Conservation (phyloP, 1,140 invertebrate genomes). For the Leptinotarsa lineolata region DNA sequence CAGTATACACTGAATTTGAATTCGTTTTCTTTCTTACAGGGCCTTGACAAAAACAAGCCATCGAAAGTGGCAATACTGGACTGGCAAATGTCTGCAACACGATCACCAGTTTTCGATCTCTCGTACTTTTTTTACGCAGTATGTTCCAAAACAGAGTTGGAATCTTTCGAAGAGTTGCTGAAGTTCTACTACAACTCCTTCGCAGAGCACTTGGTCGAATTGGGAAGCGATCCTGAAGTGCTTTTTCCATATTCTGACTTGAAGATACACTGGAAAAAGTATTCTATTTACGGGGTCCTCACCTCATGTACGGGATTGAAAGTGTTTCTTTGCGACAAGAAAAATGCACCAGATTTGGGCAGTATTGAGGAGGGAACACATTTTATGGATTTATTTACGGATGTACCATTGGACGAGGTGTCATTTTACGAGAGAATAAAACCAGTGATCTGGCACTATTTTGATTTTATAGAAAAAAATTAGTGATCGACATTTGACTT, state of each 20-base stretch:
- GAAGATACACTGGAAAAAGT: slow-evolving; percentile 51
- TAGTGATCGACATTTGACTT: too few species aligned
- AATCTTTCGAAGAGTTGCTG: slow-evolving; percentile 57
- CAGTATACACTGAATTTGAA: not conserved
- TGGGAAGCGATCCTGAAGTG: slow-evolving; percentile 54
- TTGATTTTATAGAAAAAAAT: not conserved
- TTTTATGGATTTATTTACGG: slow-evolving; percentile 16
- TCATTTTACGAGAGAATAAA: slow-evolving; percentile 27
- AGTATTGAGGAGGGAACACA: slow-evolving; percentile 7
- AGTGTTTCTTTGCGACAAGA: slow-evolving; percentile 30
- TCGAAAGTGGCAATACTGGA: slow-evolving; percentile 59
- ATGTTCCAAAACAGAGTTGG: slow-evolving; percentile 58
- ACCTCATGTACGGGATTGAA: slow-evolving; percentile 34
- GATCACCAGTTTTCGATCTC: slow-evolving; percentile 63
- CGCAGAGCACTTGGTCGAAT: slow-evolving; percentile 40
- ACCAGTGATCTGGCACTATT: slow-evolving; percentile 28
- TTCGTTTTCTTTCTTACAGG: not conserved
- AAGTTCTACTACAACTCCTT: slow-evolving; percentile 61
- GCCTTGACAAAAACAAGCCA: slow-evolving; percentile 34
- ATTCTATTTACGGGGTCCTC: slow-evolving; percentile 51
- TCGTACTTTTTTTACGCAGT: slow-evolving; percentile 62
- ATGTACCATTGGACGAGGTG: not conserved
- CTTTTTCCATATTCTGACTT: slow-evolving; percentile 58
- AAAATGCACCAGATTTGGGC: slow-evolving; percentile 24
- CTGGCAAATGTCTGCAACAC: slow-evolving; percentile 59